phyloP scores from a whole-genome alignment of 2,888 invertebrate genomes.

The Sussaba pulchella region DNA sequence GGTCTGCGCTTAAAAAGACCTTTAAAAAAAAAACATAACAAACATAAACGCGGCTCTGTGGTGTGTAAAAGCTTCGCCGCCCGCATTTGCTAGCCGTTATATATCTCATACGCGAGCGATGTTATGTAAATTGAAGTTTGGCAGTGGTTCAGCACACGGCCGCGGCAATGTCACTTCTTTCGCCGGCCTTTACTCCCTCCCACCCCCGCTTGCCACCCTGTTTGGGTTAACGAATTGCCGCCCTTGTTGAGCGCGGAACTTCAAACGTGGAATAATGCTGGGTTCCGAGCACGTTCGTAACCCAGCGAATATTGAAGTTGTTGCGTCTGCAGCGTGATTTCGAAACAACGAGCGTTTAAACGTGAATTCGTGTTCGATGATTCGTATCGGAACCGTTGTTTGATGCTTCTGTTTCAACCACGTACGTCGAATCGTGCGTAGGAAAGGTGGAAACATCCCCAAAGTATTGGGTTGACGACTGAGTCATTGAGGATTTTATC shows the following conservation, averaged over 20 bases:
- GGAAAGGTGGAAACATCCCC: too few species aligned
- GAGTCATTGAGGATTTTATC: too few species aligned
- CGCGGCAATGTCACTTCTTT: conserved; percentile 17
- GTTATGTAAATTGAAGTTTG: conserved; percentile 72
- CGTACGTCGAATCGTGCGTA: too few species aligned
- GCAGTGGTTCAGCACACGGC: conserved; percentile 63
- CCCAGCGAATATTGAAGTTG: not conserved
- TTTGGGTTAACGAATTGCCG: conserved; percentile 38
- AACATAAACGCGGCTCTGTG: too few species aligned
- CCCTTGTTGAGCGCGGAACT: not conserved
- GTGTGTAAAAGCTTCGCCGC: conserved; percentile 5
- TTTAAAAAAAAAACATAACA: too few species aligned
- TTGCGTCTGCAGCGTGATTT: not conserved
- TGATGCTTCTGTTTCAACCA: too few species aligned
- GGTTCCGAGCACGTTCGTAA: not conserved
- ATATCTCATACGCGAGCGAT: conserved; percentile 52
- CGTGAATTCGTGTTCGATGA: not conserved
- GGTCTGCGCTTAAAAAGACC: not conserved
- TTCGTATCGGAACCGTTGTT: not conserved
- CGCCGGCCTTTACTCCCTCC: not conserved
- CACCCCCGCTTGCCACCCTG: not conserved
- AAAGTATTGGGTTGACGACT: too few species aligned
- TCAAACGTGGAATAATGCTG: conserved; percentile 3
- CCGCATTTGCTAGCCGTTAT: conserved; percentile 1
- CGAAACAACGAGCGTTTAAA: too few species aligned